A percentile compares a stretch with the other conserved stretches of the same genome.
These are phyloP conservation scores for Melanotus villosus DNA, from an alignment of 2,888 invertebrate species.

Conservation along the genomic window DNA sequence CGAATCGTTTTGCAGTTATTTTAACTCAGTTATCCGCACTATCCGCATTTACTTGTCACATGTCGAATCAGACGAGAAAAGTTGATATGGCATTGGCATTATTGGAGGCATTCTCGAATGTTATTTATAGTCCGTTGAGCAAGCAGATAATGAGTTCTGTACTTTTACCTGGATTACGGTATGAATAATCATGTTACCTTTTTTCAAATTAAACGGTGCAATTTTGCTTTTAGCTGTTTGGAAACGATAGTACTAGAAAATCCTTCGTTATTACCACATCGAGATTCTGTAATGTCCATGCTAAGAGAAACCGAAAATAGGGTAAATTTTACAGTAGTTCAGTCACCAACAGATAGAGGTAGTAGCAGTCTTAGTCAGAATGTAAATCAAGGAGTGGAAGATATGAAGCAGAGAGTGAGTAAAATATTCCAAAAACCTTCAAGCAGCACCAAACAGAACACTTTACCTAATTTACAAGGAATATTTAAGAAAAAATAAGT, in stretches of 20 bases:
- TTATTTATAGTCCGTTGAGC: conserved; percentile 71
- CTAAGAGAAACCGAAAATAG: conserved; percentile 72
- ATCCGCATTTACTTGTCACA: conserved; percentile 72
- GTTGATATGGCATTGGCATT: conserved; percentile 74
- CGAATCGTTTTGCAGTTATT: conserved; percentile 70
- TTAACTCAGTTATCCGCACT: conserved; percentile 74
- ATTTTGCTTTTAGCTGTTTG: conserved; percentile 63
- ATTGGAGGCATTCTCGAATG: conserved; percentile 76
- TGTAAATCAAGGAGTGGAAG: conserved; percentile 73
- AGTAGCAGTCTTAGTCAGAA: conserved; percentile 60
- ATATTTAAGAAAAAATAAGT: conserved; percentile 68
- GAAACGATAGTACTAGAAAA: conserved; percentile 69
- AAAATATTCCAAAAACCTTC: conserved; percentile 72
- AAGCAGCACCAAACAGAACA: conserved; percentile 63
- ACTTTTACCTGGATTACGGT: conserved; percentile 71
- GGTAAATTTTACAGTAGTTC: conserved; percentile 58
- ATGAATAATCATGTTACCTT: conserved; percentile 32
- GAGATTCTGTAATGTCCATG: conserved; percentile 70
- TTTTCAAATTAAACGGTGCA: background rate
- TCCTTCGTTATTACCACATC: conserved; percentile 67
- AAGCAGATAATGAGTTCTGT: conserved; percentile 68
- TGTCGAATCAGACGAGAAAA: conserved; percentile 71
- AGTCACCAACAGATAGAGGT: conserved; percentile 46
- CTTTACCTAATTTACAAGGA: conserved; percentile 66
- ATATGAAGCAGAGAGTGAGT: conserved; percentile 73